Base-by-base conservation (phyloP, 2,888 invertebrate genomes). In the Amphiduros pacificus region DNA sequence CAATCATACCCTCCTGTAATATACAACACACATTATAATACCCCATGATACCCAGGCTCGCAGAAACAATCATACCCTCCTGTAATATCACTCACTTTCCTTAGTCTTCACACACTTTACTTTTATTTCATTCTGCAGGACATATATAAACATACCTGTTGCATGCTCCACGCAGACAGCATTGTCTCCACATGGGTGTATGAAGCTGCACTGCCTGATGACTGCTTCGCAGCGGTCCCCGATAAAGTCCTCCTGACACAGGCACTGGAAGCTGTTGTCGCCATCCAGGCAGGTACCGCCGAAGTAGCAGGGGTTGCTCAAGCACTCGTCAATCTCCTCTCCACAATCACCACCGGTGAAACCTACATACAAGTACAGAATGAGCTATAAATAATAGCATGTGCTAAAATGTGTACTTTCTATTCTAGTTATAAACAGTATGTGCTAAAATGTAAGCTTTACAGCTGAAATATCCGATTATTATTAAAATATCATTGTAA, bases 131-230 rank as follows among this genome's bases (percentile, higher is more conserved):
- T n/a, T n/a, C n/a, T n/a, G n/a, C n/a, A n/a, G n/a, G n/a, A n/a
- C n/a, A n/a, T n/a, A n/a, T n/a, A n/a, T n/a, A 48, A 17, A 32
- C 41, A 20, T 53, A 69, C 69, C 69, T 48, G 44, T 44, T 5
- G 66, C 73, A 32, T 71, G 71, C 40, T 77, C 77, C 31, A 75
- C 73, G 70, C 79, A 79, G 9, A 77, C 62, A 9, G 74, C 74
- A 48, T 74, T 71, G 26, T 69, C 65, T 5, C 71, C 65, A 67
- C 79, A 78, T n/a, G 74, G 77, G 48, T 71, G 65, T 48, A 64
- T 59, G 49, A 67, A 61, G 29, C 65, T 61, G 65, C 75, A 77
- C 52, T 68, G 65, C 52, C 74, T 62, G 17, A 73, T 64, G 17
- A 74, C 67, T 0, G 72, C 76, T 55, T 71, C 70, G 61, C 75